Conservation (phyloP, 2,888 invertebrate species). For the Tanytarsus gracilentus region DNA sequence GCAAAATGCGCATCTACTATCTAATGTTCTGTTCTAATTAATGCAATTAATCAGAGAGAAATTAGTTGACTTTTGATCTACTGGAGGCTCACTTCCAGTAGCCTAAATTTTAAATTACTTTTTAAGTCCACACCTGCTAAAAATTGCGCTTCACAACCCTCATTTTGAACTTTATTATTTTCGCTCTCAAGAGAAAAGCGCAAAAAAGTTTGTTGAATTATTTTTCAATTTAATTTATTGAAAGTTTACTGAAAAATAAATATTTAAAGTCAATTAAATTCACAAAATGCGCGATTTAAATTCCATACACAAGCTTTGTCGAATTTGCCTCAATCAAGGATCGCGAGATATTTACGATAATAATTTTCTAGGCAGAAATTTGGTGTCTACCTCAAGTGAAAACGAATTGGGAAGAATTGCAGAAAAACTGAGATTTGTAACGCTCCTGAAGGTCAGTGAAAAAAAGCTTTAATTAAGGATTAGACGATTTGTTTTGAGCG, state of each 20-base stretch:
- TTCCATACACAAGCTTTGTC: constrained; percentile 9
- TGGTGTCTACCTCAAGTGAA: background rate
- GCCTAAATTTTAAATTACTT: too few species aligned
- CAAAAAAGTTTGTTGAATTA: background rate
- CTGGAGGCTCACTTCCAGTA: too few species aligned
- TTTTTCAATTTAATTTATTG: background rate
- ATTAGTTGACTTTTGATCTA: too few species aligned
- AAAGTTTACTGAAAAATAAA: background rate
- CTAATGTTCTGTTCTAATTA: too few species aligned
- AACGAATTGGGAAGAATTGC: constrained; percentile 19
- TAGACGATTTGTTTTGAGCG: background rate
- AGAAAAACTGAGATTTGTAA: constrained; percentile 21
- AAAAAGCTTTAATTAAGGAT: background rate
- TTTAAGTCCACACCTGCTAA: too few species aligned
- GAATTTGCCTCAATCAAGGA: constrained; percentile 16
- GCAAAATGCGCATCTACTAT: too few species aligned
- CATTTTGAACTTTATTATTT: too few species aligned
- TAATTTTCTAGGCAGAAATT: background rate
- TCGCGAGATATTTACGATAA: constrained; percentile 7
- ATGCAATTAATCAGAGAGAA: too few species aligned
- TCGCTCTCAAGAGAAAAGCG: too few species aligned
- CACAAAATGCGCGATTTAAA: constrained; percentile 1
- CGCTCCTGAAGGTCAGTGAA: constrained; percentile 16
- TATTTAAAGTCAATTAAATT: background rate
- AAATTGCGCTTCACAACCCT: too few species aligned